A percentile compares a stretch with the other conserved stretches of the same genome.
Conservation (phyloP, 2,113 vertebrate genomes). For the Stegostoma tigrinum region DNA sequence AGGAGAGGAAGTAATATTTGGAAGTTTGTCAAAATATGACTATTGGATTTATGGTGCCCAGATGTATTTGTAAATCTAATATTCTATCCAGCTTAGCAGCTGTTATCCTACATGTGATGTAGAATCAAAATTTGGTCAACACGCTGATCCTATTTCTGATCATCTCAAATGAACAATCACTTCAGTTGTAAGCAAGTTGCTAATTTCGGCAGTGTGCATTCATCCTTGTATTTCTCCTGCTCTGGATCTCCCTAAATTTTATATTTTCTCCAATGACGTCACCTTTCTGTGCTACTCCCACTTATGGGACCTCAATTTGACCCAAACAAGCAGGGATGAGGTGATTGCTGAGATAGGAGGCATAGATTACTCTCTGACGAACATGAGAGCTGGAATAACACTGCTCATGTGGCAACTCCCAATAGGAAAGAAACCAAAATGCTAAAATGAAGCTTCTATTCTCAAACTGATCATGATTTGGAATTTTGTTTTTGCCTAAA, state of each 20-base stretch:
- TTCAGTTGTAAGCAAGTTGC: neutral
- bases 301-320: neutral
- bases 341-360: too few relatives aligned
- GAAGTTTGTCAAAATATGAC: neutral
- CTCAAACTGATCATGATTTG: neutral
- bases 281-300: neutral
- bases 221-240: neutral
- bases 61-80: conserved; percentile 4
- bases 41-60: neutral
- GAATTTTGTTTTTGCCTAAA: neutral
- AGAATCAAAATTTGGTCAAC: neutral
- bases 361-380: too few relatives aligned
- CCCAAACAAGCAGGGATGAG: neutral
- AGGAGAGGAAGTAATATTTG: neutral
- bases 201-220: neutral
- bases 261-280: neutral
- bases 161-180: neutral
- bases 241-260: neutral
- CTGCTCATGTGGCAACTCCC: neutral
- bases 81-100: neutral
- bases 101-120: neutral
- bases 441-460: neutral
- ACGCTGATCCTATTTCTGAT: neutral
- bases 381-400: too few relatives aligned
- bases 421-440: neutral